Conservation (phyloP, 2,113 vertebrate species). For the Cynoglossus semilaevis region DNA sequence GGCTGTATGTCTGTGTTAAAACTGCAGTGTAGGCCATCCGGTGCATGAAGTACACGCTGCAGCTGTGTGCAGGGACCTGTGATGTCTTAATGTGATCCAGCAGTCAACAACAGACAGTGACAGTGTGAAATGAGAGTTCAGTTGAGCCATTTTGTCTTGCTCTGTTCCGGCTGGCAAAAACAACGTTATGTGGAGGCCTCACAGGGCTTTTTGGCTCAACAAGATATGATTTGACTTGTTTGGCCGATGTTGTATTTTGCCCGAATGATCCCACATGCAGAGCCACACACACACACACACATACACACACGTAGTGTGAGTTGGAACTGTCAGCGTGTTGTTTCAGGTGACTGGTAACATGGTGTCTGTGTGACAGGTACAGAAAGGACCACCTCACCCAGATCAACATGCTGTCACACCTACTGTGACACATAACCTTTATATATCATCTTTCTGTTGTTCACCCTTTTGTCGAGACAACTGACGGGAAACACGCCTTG, state of each 20-base stretch:
- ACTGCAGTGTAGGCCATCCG: constrained; percentile 32
- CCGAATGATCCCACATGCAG: constrained; percentile 31
- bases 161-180: constrained; percentile 58
- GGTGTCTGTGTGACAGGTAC: constrained; percentile 53
- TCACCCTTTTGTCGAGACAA: constrained; percentile 48
- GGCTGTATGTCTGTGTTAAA: constrained; percentile 45
- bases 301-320: constrained; percentile 29
- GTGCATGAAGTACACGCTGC: constrained; percentile 42
- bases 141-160: constrained; percentile 59
- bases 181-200: constrained; percentile 48
- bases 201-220: constrained; percentile 53
- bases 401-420: constrained; percentile 30
- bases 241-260: constrained; percentile 60
- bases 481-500: constrained; percentile 34
- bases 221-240: constrained; percentile 67
- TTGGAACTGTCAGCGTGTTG: constrained; percentile 59
- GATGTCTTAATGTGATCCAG: constrained; percentile 61
- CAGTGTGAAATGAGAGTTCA: constrained; percentile 63
- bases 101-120: constrained; percentile 51
- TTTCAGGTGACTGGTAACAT: constrained; percentile 71
- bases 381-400: constrained; percentile 43
- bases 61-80: constrained; percentile 47
- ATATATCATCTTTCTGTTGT: constrained; percentile 42
- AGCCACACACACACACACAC: constrained; percentile 20
- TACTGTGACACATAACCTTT: constrained; percentile 41